Evolutionary conservation across 2,888 invertebrate species (phyloP), one percentile per base, ranked within the genome.

Genomic region (Mesoligia furuncula): DNA sequence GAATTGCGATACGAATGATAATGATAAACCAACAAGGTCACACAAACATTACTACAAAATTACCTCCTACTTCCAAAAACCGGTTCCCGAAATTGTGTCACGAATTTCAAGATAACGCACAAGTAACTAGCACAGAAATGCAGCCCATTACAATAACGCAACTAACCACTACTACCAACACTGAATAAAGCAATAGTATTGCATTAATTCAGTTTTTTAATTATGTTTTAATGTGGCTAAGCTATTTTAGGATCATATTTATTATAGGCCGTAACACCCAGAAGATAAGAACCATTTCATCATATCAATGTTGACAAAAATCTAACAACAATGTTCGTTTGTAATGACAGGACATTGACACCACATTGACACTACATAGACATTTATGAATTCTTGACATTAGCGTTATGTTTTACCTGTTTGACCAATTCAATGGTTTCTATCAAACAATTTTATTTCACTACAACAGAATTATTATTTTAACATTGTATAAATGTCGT

Each of bases 1-100:
- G 90, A 90, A 88, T 85, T 80, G 85, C 86, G 92, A 92, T 92
- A 92, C 90, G 88, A 91, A 90, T 90, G 93, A 92, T 93, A 93
- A 91, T 92, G 91, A 90, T 87, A 91, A 87, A 84, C 67, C 73
- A 82, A 85, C 94, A 94, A 95, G 94, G 94, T 93, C 92, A 90
- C 77, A 80, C 77, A 79, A 85, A 86, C 80, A 85, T 83, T 83
- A 82, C 75, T 85, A 54, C 82, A 64, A 57, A 81, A 51, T 72
- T 80, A 84, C 80, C 77, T 64, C 39, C 57, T 66, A 86, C 62
- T 73, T 68, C 70, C 71, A 80, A 84, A 75, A 83, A 85, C 85
- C 81, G 77, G 85, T 86, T 73, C 62, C 80, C 78, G 75, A 88
- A 90, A 89, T 85, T 75, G 85, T 86, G 83, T 83, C 81, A 80